Evolutionary conservation across 2,113 vertebrate genomes (phyloP), one percentile per base, ranked within the genome.

Genomic region (Neotragus pygmaeus): DNA sequence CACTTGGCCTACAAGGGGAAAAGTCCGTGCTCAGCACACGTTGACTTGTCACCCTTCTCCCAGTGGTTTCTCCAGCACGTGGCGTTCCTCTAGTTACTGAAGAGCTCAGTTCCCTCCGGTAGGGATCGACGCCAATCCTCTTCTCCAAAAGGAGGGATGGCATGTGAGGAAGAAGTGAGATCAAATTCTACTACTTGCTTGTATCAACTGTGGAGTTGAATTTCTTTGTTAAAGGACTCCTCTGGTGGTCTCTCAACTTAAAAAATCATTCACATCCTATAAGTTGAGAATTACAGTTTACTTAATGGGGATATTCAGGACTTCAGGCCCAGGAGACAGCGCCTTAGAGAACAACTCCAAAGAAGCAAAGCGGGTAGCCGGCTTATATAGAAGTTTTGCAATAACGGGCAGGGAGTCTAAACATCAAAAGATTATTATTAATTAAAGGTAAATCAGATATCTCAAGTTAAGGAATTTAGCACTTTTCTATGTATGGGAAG

Each of bases 31-130:
- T 98, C 93, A 78, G 55, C 39, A 92, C 86, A 94, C 73, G 51
- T 51, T 36, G 66, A 95, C 77, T 88, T 25, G 92, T 93, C 96
- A 6, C 70, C 82, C 96, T 98, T 98, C 90, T 87, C 57, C 97
- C 96, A 98, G 94, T 96, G 90, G 77, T 92, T 86, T 94, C 64
- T 70, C 94, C 96, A 25, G 7, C 78, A 89, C 21, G 81, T 94
- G 85, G 92, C 60, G 1, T 66, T 80, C 36, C n/a, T 84, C 47
- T 73, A 51, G 19, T 49, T 73, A 47, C 75, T 17, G 8, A 85
- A 55, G 19, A 47, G 64, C 77, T 81, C 80, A 86, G 16, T 82
- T 77, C 33, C 66, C 51, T 28, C 43, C 83, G 53, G 2, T 84
- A 64, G 57, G 62, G 17, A 53, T 73, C 2, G 1, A 39, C 3